Evolutionary conservation across 2,888 invertebrate species (phyloP), one percentile per base, ranked within the genome.

Genomic region (Drosophila tanythrix): DNA sequence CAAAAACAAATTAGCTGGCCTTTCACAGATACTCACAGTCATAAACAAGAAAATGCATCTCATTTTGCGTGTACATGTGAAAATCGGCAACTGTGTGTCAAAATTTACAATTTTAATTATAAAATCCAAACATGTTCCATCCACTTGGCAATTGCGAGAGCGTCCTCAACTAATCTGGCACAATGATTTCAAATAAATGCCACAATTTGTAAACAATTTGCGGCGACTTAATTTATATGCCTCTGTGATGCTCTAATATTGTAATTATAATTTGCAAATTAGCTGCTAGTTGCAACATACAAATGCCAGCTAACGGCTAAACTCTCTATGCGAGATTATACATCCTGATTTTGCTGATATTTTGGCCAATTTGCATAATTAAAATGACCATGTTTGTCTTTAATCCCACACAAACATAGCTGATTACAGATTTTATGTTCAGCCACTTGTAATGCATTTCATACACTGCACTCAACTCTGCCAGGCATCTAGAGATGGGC

Each of bases 161-260:
- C 70, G 52, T 5, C 8, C 10, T 3, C 15, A 40, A 50, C 70
- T 59, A 81, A 76, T 63, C 76, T 69, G 53, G 46, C 51, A n/a
- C 52, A 66, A 51, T 50, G 56, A 61, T 68, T 77, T 65, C 11
- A 70, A 65, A 71, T 81, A 72, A 79, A 72, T 82, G 65, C 48
- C 72, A 71, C 59, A 76, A 84, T 84, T 89, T 89, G 89, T 76
- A 89, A 87, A 87, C 84, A 89, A 84, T 84, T 89, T 84, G 84
- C 59, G 61, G 62, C 3, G 29, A 61, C 60, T 80, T 70, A 60
- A 25, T 29, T 46, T 61, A 29, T 35, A 18, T 53, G 70, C 25
- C 50, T 33, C 40, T 56, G 38, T 27, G 35, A 27, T 27, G 58
- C 51, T 56, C 48, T 59, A 65, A 71, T 72, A 81, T 77, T 77